phyloP scores from a whole-genome alignment of 2,797 vertebrate genomes.

The Miichthys miiuy region DNA sequence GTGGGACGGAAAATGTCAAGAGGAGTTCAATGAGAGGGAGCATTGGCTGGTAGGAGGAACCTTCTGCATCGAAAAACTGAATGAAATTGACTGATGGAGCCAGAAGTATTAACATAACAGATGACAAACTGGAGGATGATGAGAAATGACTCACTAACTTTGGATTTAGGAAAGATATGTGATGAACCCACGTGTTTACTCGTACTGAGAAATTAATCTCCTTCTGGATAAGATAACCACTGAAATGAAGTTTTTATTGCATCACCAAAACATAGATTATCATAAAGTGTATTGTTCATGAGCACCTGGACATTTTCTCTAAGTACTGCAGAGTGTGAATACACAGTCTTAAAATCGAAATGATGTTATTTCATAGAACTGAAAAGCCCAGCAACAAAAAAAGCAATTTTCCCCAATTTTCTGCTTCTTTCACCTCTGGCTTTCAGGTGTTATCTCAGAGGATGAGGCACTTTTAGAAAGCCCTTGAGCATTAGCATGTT shows the following conservation, averaged over 20 bases:
- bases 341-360: background rate
- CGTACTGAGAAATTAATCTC: background rate
- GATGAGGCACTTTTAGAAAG: conserved; percentile 36
- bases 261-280: background rate
- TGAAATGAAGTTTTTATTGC: background rate
- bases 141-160: conserved; percentile 26
- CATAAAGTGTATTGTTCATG: background rate
- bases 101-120: conserved; percentile 31
- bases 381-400: conserved; percentile 21
- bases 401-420: conserved; percentile 28
- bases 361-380: conserved; percentile 2
- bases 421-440: conserved; percentile 28
- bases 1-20: conserved; percentile 44
- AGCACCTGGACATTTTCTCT: background rate
- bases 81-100: conserved; percentile 43
- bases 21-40: conserved; percentile 30
- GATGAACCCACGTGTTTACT: conserved; percentile 15
- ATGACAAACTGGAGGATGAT: conserved; percentile 31
- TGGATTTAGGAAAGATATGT: conserved; percentile 13
- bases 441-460: conserved; percentile 44
- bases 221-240: background rate
- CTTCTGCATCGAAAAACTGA: conserved; percentile 7
- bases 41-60: conserved; percentile 20
- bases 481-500: conserved; percentile 40
- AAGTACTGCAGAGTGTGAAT: conserved; percentile 6